Evolutionary conservation across 2,888 invertebrate genomes (phyloP).

Genomic region (Noctua fimbriata): DNA sequence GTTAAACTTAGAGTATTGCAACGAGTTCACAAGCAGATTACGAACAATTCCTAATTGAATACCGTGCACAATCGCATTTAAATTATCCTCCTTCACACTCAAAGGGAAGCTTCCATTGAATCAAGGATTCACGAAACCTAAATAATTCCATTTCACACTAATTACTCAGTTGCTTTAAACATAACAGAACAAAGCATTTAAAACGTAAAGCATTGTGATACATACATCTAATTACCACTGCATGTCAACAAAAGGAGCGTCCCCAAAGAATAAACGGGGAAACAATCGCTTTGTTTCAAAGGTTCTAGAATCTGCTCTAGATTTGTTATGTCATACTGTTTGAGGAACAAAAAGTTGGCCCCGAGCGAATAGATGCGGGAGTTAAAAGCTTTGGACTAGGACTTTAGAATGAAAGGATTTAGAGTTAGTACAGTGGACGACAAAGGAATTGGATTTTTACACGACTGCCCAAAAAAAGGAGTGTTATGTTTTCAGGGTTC

Average conservation of each 20-base stretch:
- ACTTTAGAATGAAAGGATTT: slow-evolving; percentile 32
- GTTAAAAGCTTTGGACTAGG: slow-evolving; percentile 47
- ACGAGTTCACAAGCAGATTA: neutral
- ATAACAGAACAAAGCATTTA: slow-evolving; percentile 47
- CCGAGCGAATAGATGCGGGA: slow-evolving; percentile 49
- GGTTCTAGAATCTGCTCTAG: slow-evolving; percentile 50
- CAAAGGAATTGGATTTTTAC: neutral
- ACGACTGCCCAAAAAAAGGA: no score
- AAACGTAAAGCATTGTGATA: slow-evolving; percentile 32
- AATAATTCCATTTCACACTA: slow-evolving; percentile 38
- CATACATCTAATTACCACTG: slow-evolving; percentile 64
- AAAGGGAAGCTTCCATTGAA: slow-evolving; percentile 10
- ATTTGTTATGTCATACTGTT: slow-evolving; percentile 57
- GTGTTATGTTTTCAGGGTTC: no score
- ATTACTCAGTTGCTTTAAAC: slow-evolving; percentile 30
- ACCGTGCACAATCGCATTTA: slow-evolving; percentile 34
- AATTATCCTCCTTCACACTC: slow-evolving; percentile 32
- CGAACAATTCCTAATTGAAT: slow-evolving; percentile 19
- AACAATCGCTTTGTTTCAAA: slow-evolving; percentile 66
- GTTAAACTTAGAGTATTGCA: neutral
- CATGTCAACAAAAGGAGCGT: slow-evolving; percentile 52
- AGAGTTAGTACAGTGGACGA: slow-evolving; percentile 1
- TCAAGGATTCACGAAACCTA: slow-evolving; percentile 17
- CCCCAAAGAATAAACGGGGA: slow-evolving; percentile 59
- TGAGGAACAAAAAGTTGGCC: slow-evolving; percentile 59